A percentile compares a stretch with the other conserved stretches of the same genome.
phyloP scores from a whole-genome alignment of 2,113 vertebrate species.

The Pseudorhombus dupliciocellatus region DNA sequence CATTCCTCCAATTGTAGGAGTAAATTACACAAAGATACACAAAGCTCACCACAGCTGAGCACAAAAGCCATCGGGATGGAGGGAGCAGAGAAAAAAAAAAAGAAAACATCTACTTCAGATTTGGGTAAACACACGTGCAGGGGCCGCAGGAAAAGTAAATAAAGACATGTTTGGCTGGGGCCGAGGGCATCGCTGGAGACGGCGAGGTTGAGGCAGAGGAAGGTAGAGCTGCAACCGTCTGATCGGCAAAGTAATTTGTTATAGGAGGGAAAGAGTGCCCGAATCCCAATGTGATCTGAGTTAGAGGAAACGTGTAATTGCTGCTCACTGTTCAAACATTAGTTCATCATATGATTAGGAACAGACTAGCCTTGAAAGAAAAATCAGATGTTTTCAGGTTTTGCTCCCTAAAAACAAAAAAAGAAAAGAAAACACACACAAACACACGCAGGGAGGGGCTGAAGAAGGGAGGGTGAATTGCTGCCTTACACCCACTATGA shows the following conservation, averaged over 20 bases:
- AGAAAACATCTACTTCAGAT: slow-evolving; percentile 61
- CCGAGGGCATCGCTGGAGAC: slow-evolving; percentile 33
- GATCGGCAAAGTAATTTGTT: neutral
- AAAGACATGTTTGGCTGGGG: slow-evolving; percentile 45
- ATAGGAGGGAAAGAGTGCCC: too few species aligned
- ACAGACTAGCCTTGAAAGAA: neutral
- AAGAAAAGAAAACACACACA: slow-evolving; percentile 3
- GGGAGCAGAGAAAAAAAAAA: slow-evolving; percentile 59
- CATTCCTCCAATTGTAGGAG: slow-evolving; percentile 76
- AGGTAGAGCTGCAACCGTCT: slow-evolving; percentile 5
- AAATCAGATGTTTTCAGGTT: slow-evolving; percentile 29
- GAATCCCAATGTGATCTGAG: slow-evolving; percentile 1
- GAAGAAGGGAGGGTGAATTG: slow-evolving; percentile 47
- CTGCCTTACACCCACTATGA: slow-evolving; percentile 66
- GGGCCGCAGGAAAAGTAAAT: slow-evolving; percentile 69
- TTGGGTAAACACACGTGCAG: slow-evolving; percentile 78
- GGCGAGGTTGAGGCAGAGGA: slow-evolving; percentile 25
- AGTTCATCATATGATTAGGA: slow-evolving; percentile 13
- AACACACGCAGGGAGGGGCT: slow-evolving; percentile 46
- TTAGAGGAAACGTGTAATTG: neutral
- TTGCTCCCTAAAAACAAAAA: neutral
- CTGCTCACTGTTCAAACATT: slow-evolving; percentile 16
- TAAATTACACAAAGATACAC: slow-evolving; percentile 80
- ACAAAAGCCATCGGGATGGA: slow-evolving; percentile 74
- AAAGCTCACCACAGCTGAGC: slow-evolving; percentile 73